These are phyloP conservation scores for Phrynosoma blainvillii DNA, from an alignment of 2,113 vertebrate genomes.

Conservation along the genomic window DNA sequence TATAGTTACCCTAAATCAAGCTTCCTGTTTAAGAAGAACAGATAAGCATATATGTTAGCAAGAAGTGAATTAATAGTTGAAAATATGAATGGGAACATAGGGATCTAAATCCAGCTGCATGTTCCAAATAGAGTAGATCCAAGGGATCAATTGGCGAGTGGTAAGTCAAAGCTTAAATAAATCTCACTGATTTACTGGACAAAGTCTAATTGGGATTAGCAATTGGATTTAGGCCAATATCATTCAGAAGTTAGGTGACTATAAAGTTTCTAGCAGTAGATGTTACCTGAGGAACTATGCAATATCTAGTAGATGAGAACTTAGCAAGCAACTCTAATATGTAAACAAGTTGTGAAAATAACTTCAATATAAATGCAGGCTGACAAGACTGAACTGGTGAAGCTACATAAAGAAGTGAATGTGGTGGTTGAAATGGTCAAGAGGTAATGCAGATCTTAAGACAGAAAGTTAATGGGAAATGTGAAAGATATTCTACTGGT, in stretches of 20 bases:
- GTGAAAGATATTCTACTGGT: not conserved
- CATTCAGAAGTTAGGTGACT: not conserved
- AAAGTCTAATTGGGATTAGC: not conserved
- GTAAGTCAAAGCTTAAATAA: too few species aligned
- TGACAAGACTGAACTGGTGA: not conserved
- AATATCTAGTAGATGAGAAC: not conserved
- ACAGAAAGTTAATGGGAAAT: slow-evolving; percentile 35
- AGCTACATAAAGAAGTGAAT: not conserved
- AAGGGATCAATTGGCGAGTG: too few species aligned
- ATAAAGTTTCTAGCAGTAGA: not conserved
- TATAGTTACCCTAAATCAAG: not conserved
- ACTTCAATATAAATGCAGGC: not conserved
- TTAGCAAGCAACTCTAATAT: not conserved
- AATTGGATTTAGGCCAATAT: not conserved
- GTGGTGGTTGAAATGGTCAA: slow-evolving; percentile 2
- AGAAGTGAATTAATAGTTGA: not conserved
- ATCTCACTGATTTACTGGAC: too few species aligned
- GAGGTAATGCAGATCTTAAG: slow-evolving; percentile 36
- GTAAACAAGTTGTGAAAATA: slow-evolving; percentile 24
- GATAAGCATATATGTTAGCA: not conserved
- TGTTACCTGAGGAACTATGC: not conserved
- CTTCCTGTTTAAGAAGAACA: not conserved
- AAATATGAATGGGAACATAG: too few species aligned
- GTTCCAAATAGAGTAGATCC: too few species aligned
- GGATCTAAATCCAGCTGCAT: too few species aligned